Evolutionary conservation across 2,888 invertebrate species (phyloP), one percentile per base, ranked within the genome.

Genomic region (Osmoderma eremita): DNA sequence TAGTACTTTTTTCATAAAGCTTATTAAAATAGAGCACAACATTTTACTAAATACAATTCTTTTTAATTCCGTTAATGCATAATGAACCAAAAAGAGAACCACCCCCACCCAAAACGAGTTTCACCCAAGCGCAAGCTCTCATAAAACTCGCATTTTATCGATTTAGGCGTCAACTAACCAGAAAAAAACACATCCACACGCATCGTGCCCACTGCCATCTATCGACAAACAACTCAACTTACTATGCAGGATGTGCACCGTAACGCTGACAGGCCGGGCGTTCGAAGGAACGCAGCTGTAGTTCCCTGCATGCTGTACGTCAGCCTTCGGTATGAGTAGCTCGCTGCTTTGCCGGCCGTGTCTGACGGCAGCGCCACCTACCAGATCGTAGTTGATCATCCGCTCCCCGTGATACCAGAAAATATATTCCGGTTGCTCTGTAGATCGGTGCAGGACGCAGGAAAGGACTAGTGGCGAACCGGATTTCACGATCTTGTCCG

Each of bases 361-460:
- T 56, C 83, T 79, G 45, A 85, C 84, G 82, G 86, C 81, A 80
- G 86, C 74, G 83, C 88, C 77, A 82, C 87, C 53, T 84, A 86
- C 91, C 53, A 88, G 79, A 80, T 94, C 93, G 78, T 92, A 94
- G 82, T 94, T 94, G 78, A 94, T 93, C 92, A 94, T 92, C 73
- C 91, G 85, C 76, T 90, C 90, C 78, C 91, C 90, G 79, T 93
- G 93, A 82, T 93, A 94, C 93, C 93, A 91, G 83, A 91, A 91
- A 49, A 91, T 90, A 78, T 89, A 91, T 0, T 86, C 86, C 0
- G 91, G 91, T 0, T 88, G 86, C 73, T 90, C 90, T 0, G 90
- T 90, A 5, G 89, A 88, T 50, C 88, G 84, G 75, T 87, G 86
- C 65, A 91, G 85, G n/a, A 89, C 84, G 75, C 91, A 91, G 45